Evolutionary conservation across 2,888 invertebrate species (phyloP), one percentile per base, ranked within the genome.

Genomic region (Harpagoxenus sublaevis): DNA sequence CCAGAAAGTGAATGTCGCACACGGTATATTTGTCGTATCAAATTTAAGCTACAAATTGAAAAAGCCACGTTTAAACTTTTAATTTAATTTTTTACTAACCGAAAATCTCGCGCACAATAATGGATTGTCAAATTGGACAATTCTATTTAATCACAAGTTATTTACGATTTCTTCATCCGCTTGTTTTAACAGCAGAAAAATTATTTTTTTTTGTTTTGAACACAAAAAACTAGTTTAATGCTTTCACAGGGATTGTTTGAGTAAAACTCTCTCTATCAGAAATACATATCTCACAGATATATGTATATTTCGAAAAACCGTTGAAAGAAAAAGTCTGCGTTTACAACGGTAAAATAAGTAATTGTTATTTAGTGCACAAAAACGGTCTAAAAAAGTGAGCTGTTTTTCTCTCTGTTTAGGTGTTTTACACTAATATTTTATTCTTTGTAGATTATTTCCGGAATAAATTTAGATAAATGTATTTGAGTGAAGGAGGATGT

Each of bases 401-500:
- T 57, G 6, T 3, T 51, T 53, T 5, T 51, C 5, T 15, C 15
- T 48, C 39, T 75, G 51, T 0, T 23, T 65, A 8, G 28, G 3
- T 39, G 6, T 45, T 74, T 60, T 45, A 73, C n/a, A 6, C 12
- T 45, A 51, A 48, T 65, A 42, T 45, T 31, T 45, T 18, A 31
- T 42, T 45, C 5, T 48, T 48, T 57, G 45, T 35, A 23, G 2
- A 57, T 35, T 31, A 45, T 15, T 70, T 70, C 2, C 10, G 15
- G n/a, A 35, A 70, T 48, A 4, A 48, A 60, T 60, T 60, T 45
- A 35, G 35, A 48, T 65, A 45, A 70, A 62, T 78, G n/a, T 66
- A 31, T 45, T 70, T 9, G 35, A 60, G 35, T 42, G 28, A 31
- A 60, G 39, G 23, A 23, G 35, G 4, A 60, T 48, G 18, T 45